Conservation (phyloP, 2,888 invertebrate species). For the Melipona beecheii region DNA sequence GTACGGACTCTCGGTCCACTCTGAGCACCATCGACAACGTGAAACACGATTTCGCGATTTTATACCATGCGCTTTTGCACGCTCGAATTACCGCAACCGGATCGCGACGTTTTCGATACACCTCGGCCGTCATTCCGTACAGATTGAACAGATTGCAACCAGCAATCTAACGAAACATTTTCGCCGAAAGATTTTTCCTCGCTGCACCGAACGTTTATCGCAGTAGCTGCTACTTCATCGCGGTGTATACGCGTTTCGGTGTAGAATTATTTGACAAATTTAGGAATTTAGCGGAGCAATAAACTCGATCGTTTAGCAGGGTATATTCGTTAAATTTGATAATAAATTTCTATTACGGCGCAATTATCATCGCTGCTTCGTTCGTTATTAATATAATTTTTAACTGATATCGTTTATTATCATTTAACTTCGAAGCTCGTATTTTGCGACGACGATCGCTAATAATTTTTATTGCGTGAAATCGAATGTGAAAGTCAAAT, state of each 20-base stretch:
- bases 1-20: slow-evolving; percentile 36
- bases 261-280: too few species aligned
- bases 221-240: not conserved
- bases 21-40: slow-evolving; percentile 12
- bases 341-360: too few species aligned
- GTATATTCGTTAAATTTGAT: too few species aligned
- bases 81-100: slow-evolving; percentile 5
- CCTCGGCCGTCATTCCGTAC: not conserved
- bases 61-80: slow-evolving; percentile 5
- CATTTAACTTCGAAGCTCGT: too few species aligned
- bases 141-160: not conserved
- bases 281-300: too few species aligned
- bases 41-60: slow-evolving; percentile 31
- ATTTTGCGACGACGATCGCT: not conserved
- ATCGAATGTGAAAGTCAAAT: too few species aligned
- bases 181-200: too few species aligned
- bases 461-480: not conserved
- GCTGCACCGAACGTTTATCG: not conserved
- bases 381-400: too few species aligned
- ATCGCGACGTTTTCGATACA: not conserved
- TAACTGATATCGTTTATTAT: too few species aligned
- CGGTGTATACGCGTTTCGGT: too few species aligned
- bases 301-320: too few species aligned
- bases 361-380: too few species aligned
- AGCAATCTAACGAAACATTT: not conserved